A percentile compares a stretch with the other conserved stretches of the same genome.
Evolutionary conservation across 2,888 invertebrate species (phyloP).

Genomic region (Drosophila mercatorum): DNA sequence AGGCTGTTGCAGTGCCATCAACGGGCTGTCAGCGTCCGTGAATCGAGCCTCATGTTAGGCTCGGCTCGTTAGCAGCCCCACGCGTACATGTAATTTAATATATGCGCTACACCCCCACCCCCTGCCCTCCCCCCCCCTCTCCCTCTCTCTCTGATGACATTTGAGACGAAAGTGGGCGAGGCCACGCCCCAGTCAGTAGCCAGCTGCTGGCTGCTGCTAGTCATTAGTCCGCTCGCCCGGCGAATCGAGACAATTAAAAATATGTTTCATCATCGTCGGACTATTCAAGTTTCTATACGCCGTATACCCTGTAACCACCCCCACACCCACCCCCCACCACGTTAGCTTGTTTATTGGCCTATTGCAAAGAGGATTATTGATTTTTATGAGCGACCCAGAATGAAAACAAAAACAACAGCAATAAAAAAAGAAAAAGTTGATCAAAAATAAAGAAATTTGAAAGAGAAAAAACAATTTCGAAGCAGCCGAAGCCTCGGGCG

Average conservation of each 20-base stretch:
- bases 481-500: slow-evolving; percentile 49
- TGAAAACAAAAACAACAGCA: background rate
- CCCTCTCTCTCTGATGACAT: slow-evolving; percentile 34
- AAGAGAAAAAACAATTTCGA: slow-evolving; percentile 41
- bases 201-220: background rate
- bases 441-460: slow-evolving; percentile 16
- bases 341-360: slow-evolving; percentile 51
- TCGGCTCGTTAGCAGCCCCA: slow-evolving; percentile 55
- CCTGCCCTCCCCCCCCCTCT: background rate
- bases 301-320: background rate
- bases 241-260: slow-evolving; percentile 68
- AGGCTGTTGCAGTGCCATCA: slow-evolving; percentile 23
- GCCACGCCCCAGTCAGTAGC: background rate
- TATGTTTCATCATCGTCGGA: slow-evolving; percentile 40
- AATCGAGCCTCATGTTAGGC: slow-evolving; percentile 57
- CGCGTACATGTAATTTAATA: slow-evolving; percentile 68
- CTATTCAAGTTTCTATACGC: slow-evolving; percentile 3
- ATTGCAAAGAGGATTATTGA: slow-evolving; percentile 75
- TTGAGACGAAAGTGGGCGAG: slow-evolving; percentile 16
- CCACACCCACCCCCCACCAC: too few species aligned
- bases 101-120: slow-evolving; percentile 17
- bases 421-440: slow-evolving; percentile 7
- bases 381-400: slow-evolving; percentile 49
- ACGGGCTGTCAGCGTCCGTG: slow-evolving; percentile 21
- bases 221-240: slow-evolving; percentile 51